Base-by-base conservation (phyloP, 2,888 invertebrate species). In the Leptinotarsa juncta region DNA sequence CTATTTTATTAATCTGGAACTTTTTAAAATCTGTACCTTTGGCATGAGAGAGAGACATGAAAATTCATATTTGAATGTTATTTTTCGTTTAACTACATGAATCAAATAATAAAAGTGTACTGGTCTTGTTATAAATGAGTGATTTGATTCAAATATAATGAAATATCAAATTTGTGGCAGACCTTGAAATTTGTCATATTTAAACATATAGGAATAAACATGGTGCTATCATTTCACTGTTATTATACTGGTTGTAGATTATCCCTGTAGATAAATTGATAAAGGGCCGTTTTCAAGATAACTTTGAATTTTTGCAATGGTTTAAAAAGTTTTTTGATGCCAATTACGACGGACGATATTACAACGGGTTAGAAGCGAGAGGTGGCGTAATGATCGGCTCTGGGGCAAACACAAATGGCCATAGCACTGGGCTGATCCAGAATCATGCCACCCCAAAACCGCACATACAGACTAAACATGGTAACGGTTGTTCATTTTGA, bases 271-370 rank as follows among this genome's bases (percentile, higher is more conserved):
- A 99, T 91, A 97, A 95, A 91, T 93, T 99, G 90, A 97, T 99
- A 89, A 99, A 99, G 90, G 99, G 97, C 87, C 94, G 98, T 87
- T 99, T 99, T 91, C 99, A 99, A 93, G 99, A 99, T 91, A 99
- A 99, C 92, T 99, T 99, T 93, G 99, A 99, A 91, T 99, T 99
- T 91, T 94, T 99, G 85, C 99, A 99, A 92, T 99, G 99, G 99
- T 99, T 99, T 92, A 99, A 99, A 93, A 98, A 98, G 89, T 99
- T 99, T 91, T 99, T 99, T 90, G 99, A 99, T 91, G 98, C 99
- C 83, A 99, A 99, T 91, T 99, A 98, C 90, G 97, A 98, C 89
- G 98, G 98, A 81, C 94, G 95, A 85, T 97, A 97, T 83, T 99
- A 99, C 89, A 96, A 98, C 88, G 96, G 97, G 71, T 90, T 95